Percentiles rank a stretch among this genome's conserved stretches.
phyloP scores from a whole-genome alignment of 2,888 invertebrate genomes.

The Hypomecis punctinalis region DNA sequence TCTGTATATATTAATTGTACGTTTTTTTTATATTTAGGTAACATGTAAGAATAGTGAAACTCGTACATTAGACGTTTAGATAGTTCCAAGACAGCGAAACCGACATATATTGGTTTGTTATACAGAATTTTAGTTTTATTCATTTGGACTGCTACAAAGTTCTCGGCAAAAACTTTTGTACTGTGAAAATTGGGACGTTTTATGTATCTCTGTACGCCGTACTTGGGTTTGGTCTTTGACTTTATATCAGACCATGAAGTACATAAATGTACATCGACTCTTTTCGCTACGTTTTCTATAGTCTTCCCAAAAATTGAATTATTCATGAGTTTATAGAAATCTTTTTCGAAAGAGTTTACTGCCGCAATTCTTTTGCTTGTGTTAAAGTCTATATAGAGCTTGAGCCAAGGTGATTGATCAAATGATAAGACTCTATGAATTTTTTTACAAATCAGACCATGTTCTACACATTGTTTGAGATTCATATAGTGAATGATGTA shows the following conservation, averaged over 20 bases:
- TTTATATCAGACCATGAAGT: constrained; percentile 1
- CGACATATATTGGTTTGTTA: constrained; percentile 29
- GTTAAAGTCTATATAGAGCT: constrained; percentile 24
- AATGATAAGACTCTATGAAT: constrained; percentile 36
- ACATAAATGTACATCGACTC: constrained; percentile 17
- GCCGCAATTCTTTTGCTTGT: constrained; percentile 8
- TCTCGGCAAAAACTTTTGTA: constrained; percentile 10
- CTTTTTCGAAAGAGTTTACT: constrained; percentile 30
- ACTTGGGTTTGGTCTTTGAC: constrained; percentile 9
- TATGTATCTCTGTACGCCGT: constrained; percentile 7
- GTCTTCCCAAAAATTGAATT: constrained; percentile 36
- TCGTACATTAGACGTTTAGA: constrained; percentile 23
- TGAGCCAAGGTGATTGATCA: constrained; percentile 29
- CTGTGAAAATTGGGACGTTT: constrained; percentile 22
- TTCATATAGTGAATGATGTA: constrained; percentile 32
- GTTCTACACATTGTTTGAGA: constrained; percentile 30
- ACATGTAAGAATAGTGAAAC: constrained; percentile 16
- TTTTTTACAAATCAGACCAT: constrained; percentile 29
- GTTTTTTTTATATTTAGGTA: constrained; percentile 5
- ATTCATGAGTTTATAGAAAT: constrained; percentile 33
- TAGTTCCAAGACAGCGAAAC: constrained; percentile 24
- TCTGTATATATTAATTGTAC: constrained; percentile 13
- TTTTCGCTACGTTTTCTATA: constrained; percentile 27
- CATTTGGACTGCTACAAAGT: constrained; percentile 25
- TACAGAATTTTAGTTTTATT: constrained; percentile 11